Base-by-base conservation (phyloP, 2,113 vertebrate species). In the Ammospiza nelsoni region DNA sequence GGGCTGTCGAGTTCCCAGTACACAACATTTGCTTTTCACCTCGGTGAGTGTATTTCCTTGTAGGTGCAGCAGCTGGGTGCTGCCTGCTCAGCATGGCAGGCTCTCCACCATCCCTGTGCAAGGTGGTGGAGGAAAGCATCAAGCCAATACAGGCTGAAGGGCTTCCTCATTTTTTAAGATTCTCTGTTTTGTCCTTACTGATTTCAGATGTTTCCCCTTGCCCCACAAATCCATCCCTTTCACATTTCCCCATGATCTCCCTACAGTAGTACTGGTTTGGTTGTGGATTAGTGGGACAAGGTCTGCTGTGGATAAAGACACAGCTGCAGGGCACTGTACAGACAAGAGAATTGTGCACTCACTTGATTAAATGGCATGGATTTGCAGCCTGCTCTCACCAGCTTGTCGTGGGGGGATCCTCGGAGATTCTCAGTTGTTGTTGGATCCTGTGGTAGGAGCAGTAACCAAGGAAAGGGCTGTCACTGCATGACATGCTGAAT, bases 171-270 rank as follows among this genome's bases (percentile, higher is more conserved):
- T 43, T 66, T 43, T 37, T 52, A 62, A 77, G n/a, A 66, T 58
- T 21, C 11, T 91, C 15, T 63, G 27, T 25, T 91, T 85, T 76
- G 11, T 35, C 14, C 12, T 88, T 37, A 19, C 66, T 90, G 65
- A 28, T 83, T 80, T 37, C 24, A 41, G n/a, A 33, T 54, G 20
- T 28, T 91, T 75, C 15, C 23, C 3, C 4, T 72, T 79, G 9
- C 5, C 7, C 9, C 1, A 0, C 3, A 44, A 12, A 37, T n/a
- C 28, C n/a, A 33, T 31, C 46, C 7, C 9, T 92, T 77, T 33
- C 35, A 10, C 10, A 1, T 1, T 61, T 2, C 9, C 11, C 9
- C 6, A 1, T 21, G 16, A 35, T 58, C 13, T 87, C 28, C 16
- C 9, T 35, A 35, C 76, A 84, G 17, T 25, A 35, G 52, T 3